A percentile compares a stretch with the other conserved stretches of the same genome.
Conservation (phyloP, 2,797 vertebrate genomes). For the Sebastes alutus region DNA sequence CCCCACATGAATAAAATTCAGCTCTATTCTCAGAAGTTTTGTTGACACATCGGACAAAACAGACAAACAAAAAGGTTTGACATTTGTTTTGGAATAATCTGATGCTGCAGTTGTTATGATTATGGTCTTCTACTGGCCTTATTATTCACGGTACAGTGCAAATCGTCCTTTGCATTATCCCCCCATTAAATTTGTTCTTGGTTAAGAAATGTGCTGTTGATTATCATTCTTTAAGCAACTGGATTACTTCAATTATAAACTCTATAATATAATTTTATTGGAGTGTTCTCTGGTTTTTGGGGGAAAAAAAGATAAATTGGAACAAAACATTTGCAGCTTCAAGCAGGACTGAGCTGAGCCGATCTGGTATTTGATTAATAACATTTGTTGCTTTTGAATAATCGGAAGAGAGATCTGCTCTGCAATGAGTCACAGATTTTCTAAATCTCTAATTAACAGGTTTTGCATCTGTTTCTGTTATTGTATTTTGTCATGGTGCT, state of each 20-base stretch:
- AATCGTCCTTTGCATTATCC: neutral
- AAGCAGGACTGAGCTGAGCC: neutral
- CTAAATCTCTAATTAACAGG: slow-evolving; percentile 5
- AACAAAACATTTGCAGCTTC: slow-evolving; percentile 18
- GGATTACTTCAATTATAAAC: neutral
- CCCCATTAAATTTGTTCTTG: neutral
- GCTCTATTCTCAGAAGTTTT: slow-evolving; percentile 33
- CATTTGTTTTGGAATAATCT: neutral
- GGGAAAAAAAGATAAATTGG: neutral
- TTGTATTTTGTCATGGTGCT: neutral
- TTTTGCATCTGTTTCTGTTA: slow-evolving; percentile 10
- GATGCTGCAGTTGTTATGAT: neutral
- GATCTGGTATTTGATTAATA: slow-evolving; percentile 20
- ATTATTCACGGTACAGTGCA: neutral
- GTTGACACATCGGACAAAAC: slow-evolving; percentile 1
- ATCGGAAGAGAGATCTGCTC: neutral
- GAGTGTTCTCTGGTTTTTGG: neutral
- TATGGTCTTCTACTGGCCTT: neutral
- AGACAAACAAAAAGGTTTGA: neutral
- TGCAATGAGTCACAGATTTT: neutral
- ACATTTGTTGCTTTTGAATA: slow-evolving; percentile 21
- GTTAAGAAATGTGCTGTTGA: neutral
- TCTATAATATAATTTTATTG: neutral
- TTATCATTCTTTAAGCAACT: neutral
- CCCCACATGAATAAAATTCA: slow-evolving; percentile 17